Base-by-base conservation (phyloP, 2,113 vertebrate genomes). In the Sceloporus undulatus region DNA sequence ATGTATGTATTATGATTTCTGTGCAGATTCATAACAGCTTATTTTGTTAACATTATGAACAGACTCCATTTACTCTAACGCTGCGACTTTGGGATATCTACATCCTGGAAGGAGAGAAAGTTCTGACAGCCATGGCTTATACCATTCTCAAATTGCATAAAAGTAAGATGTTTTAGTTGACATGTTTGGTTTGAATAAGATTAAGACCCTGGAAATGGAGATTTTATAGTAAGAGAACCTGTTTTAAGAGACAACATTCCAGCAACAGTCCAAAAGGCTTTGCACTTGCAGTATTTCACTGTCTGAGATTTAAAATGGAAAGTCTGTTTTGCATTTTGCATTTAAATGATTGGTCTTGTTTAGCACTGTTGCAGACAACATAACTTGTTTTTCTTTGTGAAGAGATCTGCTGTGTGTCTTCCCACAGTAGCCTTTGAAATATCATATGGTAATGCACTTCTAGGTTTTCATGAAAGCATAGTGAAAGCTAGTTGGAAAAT, bases 51-150 rank as follows among this genome's bases (percentile, higher is more conserved):
- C 89, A 29, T 92, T 93, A 77, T 77, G 59, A 86, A 91, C 96
- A 98, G 98, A 98, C 97, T 0, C 98, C 98, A 0, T 98, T 98
- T 93, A 98, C 97, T 2, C 97, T 98, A 87, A 98, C 98, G 16
- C 92, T 98, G 93, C 96, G 97, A 59, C 94, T 98, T 9, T 98
- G 98, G 98, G 98, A 98, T 85, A 97, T 98, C 95, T 98, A 98
- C 95, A 97, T 98, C 82, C 83, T 98, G 95, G 98, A 99, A 77
- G 97, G 98, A 68, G 97, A 98, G 89, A 96, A 95, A 38, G 91
- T 97, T 62, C 95, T 98, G 54, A 96, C 94, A 0, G 97, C 98
- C 82, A 98, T 97, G 97, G 97, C 97, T 65, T 98, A 98, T 84
- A 98, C 98, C 4, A 95, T 96, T 92, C 97, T 98, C 89, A 98